These are phyloP conservation scores for Heliocidaris erythrogramma DNA, from an alignment of 35 echinoderm and acorn worm genomes.

Conservation along the genomic window DNA sequence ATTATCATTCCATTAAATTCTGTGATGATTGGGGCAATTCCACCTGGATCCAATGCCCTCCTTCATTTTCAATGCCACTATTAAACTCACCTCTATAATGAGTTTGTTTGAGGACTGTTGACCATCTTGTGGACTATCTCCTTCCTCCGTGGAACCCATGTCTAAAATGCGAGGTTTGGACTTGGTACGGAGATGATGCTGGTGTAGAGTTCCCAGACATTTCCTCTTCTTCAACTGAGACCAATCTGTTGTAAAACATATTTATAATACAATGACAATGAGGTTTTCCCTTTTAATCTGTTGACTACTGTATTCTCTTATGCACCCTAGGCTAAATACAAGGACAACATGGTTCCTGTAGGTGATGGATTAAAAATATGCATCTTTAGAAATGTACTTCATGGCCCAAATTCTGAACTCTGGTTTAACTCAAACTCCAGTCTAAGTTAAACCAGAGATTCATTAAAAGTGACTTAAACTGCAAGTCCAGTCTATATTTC, in stretches of 20 bases:
- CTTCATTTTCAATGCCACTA: neutral
- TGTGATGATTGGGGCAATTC: too few species aligned
- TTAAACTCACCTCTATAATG: conserved; percentile 65
- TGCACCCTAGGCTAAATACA: neutral
- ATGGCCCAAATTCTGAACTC: too few species aligned
- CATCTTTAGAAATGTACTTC: too few species aligned
- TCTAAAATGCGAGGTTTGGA: conserved; percentile 94
- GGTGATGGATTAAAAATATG: neutral
- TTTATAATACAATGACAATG: neutral
- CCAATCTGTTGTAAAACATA: conserved; percentile 62
- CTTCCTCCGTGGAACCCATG: conserved; percentile 27
- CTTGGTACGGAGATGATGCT: conserved; percentile 85
- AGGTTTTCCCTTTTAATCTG: too few species aligned
- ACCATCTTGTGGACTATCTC: neutral
- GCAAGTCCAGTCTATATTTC: too few species aligned
- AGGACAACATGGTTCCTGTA: neutral
- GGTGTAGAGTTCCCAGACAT: conserved; percentile 72
- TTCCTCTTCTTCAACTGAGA: conserved; percentile 87
- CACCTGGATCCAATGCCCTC: too few species aligned
- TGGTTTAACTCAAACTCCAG: too few species aligned
- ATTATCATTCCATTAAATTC: too few species aligned
- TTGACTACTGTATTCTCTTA: neutral
- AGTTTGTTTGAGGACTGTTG: conserved; percentile 40
- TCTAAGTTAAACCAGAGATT: too few species aligned
- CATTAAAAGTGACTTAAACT: too few species aligned